A percentile compares a stretch with the other conserved stretches of the same genome.
Conservation (phyloP, 1,140 invertebrate genomes). For the Aricia agestis region DNA sequence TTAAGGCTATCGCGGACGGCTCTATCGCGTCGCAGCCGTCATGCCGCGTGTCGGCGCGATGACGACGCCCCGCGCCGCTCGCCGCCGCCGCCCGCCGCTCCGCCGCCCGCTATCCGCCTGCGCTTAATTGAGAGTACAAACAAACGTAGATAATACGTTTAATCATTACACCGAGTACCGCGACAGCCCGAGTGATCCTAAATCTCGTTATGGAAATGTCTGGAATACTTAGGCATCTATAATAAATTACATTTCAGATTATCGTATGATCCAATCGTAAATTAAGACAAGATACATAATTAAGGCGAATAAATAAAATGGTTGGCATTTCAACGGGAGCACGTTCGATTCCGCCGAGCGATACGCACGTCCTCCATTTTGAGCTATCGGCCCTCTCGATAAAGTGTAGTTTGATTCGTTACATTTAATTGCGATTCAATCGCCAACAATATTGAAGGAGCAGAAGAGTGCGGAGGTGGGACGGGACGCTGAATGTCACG, state of each 20-base stretch:
- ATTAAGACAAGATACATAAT: slow-evolving; percentile 77
- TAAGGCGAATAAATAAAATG: slow-evolving; percentile 76
- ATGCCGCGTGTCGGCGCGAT: slow-evolving; percentile 55
- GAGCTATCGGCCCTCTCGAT: slow-evolving; percentile 69
- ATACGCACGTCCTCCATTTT: slow-evolving; percentile 59
- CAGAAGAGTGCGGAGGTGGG: slow-evolving; percentile 68
- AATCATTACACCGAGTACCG: slow-evolving; percentile 50
- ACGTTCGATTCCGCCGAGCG: slow-evolving; percentile 64
- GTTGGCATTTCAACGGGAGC: slow-evolving; percentile 74
- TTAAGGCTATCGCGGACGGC: slow-evolving; percentile 70
- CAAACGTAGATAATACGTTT: slow-evolving; percentile 68
- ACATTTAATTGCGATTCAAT: slow-evolving; percentile 74
- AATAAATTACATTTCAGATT: slow-evolving; percentile 74
- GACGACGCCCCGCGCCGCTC: slow-evolving; percentile 36
- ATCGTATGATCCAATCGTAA: slow-evolving; percentile 76
- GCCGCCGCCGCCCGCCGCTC: slow-evolving; percentile 29
- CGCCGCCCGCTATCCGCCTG: slow-evolving; percentile 28
- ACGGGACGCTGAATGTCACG: slow-evolving; percentile 71
- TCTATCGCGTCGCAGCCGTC: slow-evolving; percentile 64
- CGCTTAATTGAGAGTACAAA: slow-evolving; percentile 70
- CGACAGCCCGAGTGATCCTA: slow-evolving; percentile 63
- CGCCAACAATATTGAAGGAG: slow-evolving; percentile 71
- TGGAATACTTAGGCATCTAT: slow-evolving; percentile 69
- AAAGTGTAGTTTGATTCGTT: slow-evolving; percentile 74
- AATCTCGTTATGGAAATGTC: slow-evolving; percentile 72